Conservation (phyloP, 2,113 vertebrate species). For the Tichodroma muraria region DNA sequence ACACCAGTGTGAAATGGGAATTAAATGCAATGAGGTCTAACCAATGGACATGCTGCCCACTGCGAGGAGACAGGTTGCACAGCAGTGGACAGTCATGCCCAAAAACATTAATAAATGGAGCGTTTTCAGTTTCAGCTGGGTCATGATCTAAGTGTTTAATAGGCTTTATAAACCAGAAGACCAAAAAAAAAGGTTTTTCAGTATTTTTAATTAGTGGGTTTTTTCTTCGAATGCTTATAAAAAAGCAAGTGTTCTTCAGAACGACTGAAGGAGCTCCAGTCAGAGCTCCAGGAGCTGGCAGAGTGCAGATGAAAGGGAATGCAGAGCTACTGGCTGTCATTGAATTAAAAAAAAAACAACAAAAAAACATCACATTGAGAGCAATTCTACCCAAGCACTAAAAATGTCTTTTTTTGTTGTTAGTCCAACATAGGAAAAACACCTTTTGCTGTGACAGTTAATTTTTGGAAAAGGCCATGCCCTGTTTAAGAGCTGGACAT, state of each 20-base stretch:
- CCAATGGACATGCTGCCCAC: not conserved
- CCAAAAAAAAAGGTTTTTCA: not conserved
- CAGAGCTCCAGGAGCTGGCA: not conserved
- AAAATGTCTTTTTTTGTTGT: not conserved
- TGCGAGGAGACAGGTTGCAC: not conserved
- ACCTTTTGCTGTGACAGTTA: not conserved
- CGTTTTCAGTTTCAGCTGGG: not conserved
- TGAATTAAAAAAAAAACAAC: not conserved
- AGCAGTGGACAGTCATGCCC: not conserved
- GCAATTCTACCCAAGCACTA: not conserved
- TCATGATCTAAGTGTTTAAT: not conserved
- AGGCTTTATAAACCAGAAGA: not conserved
- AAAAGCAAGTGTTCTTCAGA: not conserved
- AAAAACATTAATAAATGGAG: slow-evolving; percentile 3
- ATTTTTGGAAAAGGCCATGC: not conserved
- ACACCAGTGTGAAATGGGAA: not conserved
- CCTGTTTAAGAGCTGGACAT: not conserved
- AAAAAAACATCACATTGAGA: not conserved
- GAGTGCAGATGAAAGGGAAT: not conserved
- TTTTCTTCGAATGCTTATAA: not conserved
- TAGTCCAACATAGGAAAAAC: not conserved
- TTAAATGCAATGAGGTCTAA: not conserved
- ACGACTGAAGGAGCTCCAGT: not conserved
- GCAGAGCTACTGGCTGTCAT: not conserved
- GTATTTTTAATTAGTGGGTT: not conserved